These are phyloP conservation scores for Falco concolor DNA, from an alignment of 2,797 vertebrate genomes.

Conservation along the genomic window DNA sequence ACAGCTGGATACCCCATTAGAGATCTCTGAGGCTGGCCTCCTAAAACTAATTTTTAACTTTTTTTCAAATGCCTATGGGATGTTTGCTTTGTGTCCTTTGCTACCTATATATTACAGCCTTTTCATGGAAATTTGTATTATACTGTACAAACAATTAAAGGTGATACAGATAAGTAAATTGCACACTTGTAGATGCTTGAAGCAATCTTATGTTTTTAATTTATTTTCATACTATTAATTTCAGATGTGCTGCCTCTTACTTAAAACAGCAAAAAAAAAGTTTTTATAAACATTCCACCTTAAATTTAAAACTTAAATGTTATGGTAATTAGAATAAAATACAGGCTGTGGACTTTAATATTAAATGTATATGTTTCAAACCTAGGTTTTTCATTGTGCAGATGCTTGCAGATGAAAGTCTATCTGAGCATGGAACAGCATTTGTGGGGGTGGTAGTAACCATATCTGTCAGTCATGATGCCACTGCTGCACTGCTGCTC, in stretches of 20 bases:
- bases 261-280: neutral
- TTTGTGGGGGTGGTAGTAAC: neutral
- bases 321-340: neutral
- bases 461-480: constrained; percentile 25
- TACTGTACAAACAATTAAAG: neutral
- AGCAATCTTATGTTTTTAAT: neutral
- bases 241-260: neutral
- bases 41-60: neutral
- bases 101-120: neutral
- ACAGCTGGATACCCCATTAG: neutral
- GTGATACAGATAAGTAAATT: neutral
- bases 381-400: neutral
- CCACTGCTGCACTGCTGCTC: neutral
- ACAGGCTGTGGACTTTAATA: neutral
- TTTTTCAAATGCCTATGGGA: neutral
- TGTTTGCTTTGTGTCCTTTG: neutral
- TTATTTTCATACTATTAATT: neutral
- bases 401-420: neutral
- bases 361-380: neutral
- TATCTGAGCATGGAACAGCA: neutral
- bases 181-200: neutral
- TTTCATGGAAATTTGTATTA: neutral
- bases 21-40: neutral
- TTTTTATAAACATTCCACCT: neutral
- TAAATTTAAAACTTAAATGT: neutral